These are phyloP conservation scores for Tragulus kanchil DNA, from an alignment of 2,113 vertebrate genomes.

Conservation along the genomic window DNA sequence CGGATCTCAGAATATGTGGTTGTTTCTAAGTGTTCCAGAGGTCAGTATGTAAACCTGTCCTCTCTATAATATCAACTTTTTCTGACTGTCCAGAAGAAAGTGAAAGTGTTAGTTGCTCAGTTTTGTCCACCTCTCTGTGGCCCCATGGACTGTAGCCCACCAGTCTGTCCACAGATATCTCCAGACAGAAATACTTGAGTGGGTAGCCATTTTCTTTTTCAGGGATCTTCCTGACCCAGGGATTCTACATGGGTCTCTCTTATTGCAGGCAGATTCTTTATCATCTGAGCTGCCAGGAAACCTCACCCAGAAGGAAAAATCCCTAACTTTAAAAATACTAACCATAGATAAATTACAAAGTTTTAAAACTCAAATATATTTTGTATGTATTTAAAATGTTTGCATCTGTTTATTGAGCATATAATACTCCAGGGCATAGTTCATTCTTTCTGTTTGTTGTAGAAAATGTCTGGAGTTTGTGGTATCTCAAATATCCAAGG, in stretches of 20 bases:
- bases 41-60: neutral
- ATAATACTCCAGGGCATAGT: too few relatives aligned
- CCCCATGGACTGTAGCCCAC: neutral
- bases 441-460: neutral
- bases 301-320: neutral
- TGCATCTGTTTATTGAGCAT: neutral
- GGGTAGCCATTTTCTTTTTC: neutral
- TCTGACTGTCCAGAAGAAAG: neutral
- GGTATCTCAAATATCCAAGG: neutral
- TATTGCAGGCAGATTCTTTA: neutral
- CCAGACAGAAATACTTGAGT: neutral
- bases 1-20: neutral
- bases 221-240: neutral
- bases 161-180: neutral
- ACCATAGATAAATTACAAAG: neutral
- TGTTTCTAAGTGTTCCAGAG: neutral
- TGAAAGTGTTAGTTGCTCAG: neutral
- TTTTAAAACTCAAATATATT: neutral
- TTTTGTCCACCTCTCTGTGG: fast-evolving
- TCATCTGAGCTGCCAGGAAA: neutral
- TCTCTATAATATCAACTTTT: neutral
- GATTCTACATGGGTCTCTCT: neutral
- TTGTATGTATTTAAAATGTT: neutral
- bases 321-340: neutral
- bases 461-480: neutral